Evolutionary conservation across 2,797 vertebrate genomes (phyloP), one percentile per base, ranked within the genome.

Genomic region (Pangasius djambal): DNA sequence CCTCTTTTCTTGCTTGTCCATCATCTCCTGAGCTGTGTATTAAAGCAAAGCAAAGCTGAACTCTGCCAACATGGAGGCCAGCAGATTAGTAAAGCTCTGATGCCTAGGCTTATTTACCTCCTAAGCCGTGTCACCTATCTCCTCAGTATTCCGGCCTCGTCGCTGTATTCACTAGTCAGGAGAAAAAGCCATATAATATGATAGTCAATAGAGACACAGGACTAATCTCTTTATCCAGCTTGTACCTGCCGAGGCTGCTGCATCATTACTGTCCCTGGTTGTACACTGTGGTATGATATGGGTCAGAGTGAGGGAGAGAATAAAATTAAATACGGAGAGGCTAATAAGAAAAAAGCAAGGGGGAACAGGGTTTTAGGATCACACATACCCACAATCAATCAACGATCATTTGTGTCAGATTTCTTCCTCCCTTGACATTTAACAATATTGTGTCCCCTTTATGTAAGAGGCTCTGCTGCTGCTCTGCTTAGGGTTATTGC

Each of bases 71-170:
- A 89, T 63, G 83, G 89, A 86, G 91, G 89, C 90, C 57, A 86
- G 69, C 89, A 92, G 91, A 95, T 95, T 93, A 93, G 92, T 90
- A 91, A 89, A 91, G 92, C 91, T 92, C 89, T 86, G 89, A 92
- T 91, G 91, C 83, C 92, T 70, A 37, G 88, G 85, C 86, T 91
- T 93, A 92, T 94, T 94, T 92, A 87, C 91, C 91, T 90, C 78
- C 85, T 89, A 93, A 92, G 93, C 90, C 89, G 34, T 88, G 91
- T 91, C 92, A 94, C 84, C 85, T 92, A 91, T 87, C 86, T 85
- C 78, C 86, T 91, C 88, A 87, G 86, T 52, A 85, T 91, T 90
- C 91, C 55, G 81, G 69, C 87, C 89, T 85, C 86, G 75, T 89
- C 50, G 74, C 63, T 67, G 85, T 87, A 86, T 87, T 90, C 74